Evolutionary conservation across 2,113 vertebrate genomes (phyloP).

Genomic region (Lagenorhynchus albirostris): DNA sequence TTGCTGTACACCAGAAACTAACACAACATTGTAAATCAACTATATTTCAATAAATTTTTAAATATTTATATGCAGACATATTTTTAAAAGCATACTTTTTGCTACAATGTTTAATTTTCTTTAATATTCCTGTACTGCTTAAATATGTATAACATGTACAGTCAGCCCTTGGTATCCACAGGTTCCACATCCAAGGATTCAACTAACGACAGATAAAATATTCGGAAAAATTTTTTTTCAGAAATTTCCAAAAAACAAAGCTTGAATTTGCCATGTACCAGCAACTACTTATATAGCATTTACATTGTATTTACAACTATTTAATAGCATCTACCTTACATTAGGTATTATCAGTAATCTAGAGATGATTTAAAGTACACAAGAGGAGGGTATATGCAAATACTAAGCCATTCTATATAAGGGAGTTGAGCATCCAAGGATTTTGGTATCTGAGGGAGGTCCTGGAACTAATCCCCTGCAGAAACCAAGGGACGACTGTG

Average conservation of each 20-base stretch:
- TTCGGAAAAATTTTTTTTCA: not conserved
- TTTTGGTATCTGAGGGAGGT: not conserved
- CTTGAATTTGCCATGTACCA: not conserved
- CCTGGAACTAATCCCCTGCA: not conserved
- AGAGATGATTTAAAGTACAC: not conserved
- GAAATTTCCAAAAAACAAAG: not conserved
- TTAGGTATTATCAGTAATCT: not conserved
- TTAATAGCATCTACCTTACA: not conserved
- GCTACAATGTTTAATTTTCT: not conserved
- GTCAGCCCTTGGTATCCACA: not conserved
- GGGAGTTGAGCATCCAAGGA: not conserved
- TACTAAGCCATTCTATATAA: not conserved
- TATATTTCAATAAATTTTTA: not conserved
- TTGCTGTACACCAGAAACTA: not conserved
- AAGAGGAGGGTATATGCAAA: not conserved
- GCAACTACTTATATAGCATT: not conserved
- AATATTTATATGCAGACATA: not conserved
- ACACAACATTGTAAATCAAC: not conserved
- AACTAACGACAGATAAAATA: not conserved
- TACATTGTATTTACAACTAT: not conserved
- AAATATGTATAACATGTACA: not conserved
- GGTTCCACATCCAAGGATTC: not conserved
- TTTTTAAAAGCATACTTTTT: not conserved
- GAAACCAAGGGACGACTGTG: not conserved
- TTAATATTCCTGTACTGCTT: not conserved